phyloP scores from a whole-genome alignment of 2,888 invertebrate genomes.

The Thyatira batis region DNA sequence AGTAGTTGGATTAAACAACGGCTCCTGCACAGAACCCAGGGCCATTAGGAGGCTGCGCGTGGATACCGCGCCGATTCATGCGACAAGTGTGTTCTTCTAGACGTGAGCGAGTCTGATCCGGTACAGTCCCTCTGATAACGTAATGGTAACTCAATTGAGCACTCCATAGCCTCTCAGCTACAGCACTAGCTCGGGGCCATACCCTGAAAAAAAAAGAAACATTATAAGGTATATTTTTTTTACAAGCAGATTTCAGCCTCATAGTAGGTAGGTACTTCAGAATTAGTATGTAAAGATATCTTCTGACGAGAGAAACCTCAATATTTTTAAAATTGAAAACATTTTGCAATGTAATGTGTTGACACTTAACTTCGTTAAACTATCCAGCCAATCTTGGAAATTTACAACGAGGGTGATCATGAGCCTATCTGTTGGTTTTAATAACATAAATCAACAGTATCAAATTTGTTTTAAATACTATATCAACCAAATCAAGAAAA shows the following conservation, averaged over 20 bases:
- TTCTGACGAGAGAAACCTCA: too few relatives aligned
- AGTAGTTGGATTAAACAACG: constrained; percentile 1
- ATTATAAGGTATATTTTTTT: neutral
- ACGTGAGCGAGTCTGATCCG: constrained; percentile 45
- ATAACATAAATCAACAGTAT: too few relatives aligned
- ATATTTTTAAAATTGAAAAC: too few relatives aligned
- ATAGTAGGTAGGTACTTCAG: too few relatives aligned
- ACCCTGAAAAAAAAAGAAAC: constrained; percentile 67
- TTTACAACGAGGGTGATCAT: too few relatives aligned
- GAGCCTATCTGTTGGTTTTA: too few relatives aligned
- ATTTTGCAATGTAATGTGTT: too few relatives aligned
- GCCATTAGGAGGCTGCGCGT: constrained; percentile 86
- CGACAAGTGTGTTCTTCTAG: constrained; percentile 81
- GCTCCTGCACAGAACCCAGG: constrained; percentile 76
- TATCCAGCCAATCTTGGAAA: neutral
- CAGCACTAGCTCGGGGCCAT: constrained; percentile 93
- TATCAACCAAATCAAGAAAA: neutral
- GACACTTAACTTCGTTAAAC: too few relatives aligned
- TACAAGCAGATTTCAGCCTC: too few relatives aligned
- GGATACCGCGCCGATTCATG: constrained; percentile 85
- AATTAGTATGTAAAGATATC: too few relatives aligned
- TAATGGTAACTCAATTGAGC: constrained; percentile 5
- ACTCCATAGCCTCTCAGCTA: constrained; percentile 84
- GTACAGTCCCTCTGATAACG: constrained; percentile 21
- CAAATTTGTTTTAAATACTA: too few relatives aligned